These are phyloP conservation scores for Pantelozetes paolii DNA, from an alignment of 2,888 invertebrate genomes.

Conservation along the genomic window DNA sequence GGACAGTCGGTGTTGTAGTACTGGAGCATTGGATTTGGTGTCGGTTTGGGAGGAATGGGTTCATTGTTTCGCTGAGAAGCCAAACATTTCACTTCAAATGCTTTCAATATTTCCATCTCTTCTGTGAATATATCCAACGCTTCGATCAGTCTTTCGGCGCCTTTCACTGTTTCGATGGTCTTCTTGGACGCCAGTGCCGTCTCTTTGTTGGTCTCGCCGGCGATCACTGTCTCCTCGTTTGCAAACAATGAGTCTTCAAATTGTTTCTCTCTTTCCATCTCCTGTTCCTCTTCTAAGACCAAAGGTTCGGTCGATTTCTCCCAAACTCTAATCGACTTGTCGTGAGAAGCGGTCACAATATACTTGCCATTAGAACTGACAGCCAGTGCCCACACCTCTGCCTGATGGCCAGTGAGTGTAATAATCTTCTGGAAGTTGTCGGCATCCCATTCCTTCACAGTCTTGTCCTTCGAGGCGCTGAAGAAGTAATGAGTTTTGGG, in stretches of 20 bases:
- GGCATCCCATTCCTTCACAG: constrained; percentile 94
- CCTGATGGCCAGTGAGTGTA: constrained; percentile 80
- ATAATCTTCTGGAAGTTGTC: constrained; percentile 84
- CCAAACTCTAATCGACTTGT: constrained; percentile 78
- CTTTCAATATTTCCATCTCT: constrained; percentile 56
- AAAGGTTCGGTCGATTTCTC: constrained; percentile 80
- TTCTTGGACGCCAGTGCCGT: constrained; percentile 79
- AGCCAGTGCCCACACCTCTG: constrained; percentile 68
- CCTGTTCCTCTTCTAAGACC: constrained; percentile 85
- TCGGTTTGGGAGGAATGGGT: constrained; percentile 56
- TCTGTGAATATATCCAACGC: constrained; percentile 71
- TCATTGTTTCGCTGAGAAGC: constrained; percentile 41
- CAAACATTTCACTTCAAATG: constrained; percentile 42
- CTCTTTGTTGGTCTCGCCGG: constrained; percentile 64
- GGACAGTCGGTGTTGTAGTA: constrained; percentile 69
- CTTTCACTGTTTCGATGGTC: constrained; percentile 78
- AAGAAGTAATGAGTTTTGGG: constrained; percentile 89
- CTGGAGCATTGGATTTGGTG: constrained; percentile 73
- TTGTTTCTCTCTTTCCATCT: constrained; percentile 70
- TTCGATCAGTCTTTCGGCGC: constrained; percentile 87
- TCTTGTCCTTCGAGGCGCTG: constrained; percentile 86
- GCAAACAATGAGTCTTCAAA: constrained; percentile 54
- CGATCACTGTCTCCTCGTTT: constrained; percentile 48
- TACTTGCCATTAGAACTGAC: constrained; percentile 76
- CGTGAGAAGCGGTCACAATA: constrained; percentile 75